Evolutionary conservation across 2,797 vertebrate species (phyloP).

Genomic region (Ciconia nigra): DNA sequence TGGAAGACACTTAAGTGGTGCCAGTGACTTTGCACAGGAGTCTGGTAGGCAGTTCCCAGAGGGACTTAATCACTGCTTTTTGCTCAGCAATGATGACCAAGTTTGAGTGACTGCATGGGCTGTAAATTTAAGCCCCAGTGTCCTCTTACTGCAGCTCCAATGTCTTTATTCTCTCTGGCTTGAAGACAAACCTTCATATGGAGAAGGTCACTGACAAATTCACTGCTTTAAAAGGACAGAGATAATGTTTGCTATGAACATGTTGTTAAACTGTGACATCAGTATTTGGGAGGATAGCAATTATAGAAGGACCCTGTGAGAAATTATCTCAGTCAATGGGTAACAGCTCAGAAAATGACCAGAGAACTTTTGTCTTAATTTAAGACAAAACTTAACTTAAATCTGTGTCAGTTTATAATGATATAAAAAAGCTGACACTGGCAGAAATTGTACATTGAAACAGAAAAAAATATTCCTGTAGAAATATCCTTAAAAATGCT

Average conservation of each 20-base stretch:
- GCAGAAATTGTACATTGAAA: neutral
- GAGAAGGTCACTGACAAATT: neutral
- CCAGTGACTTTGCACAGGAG: neutral
- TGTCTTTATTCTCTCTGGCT: neutral
- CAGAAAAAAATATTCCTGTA: neutral
- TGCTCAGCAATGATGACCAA: neutral
- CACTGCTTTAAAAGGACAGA: neutral
- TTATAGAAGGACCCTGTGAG: neutral
- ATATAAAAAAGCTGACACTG: neutral
- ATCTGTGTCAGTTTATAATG: neutral
- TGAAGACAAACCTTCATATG: neutral
- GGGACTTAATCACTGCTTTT: neutral
- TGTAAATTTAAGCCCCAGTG: neutral
- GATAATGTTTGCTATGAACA: neutral
- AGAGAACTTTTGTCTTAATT: neutral
- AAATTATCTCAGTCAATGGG: neutral
- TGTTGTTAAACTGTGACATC: neutral
- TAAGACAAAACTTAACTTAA: neutral
- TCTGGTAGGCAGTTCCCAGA: neutral
- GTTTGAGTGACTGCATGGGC: neutral
- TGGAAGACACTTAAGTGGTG: neutral
- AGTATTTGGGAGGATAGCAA: neutral
- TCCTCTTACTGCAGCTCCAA: neutral
- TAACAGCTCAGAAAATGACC: neutral
- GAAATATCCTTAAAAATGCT: neutral